phyloP scores from a whole-genome alignment of 2,888 invertebrate species.

The Rotaria sp. region DNA sequence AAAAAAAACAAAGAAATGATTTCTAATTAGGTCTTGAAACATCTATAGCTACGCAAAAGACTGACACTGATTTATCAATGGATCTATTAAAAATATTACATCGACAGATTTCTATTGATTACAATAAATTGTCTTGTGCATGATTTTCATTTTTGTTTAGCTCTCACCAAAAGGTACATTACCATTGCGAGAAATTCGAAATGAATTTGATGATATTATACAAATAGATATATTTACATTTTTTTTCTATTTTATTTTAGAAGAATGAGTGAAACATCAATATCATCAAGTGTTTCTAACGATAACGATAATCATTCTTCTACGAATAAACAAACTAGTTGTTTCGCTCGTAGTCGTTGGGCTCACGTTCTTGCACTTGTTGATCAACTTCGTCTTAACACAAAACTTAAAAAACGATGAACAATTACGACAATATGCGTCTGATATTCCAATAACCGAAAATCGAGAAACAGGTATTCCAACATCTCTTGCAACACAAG shows the following conservation, averaged over 20 bases:
- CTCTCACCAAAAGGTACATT: conserved; percentile 25
- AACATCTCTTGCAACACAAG: background rate
- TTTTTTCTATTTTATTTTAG: background rate
- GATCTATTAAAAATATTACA: conserved; percentile 72
- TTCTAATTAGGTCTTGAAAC: conserved; percentile 54
- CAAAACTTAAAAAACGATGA: background rate
- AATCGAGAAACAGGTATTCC: background rate
- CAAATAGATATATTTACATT: conserved; percentile 64
- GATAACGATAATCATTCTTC: background rate
- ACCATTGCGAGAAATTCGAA: conserved; percentile 45
- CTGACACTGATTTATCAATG: conserved; percentile 68
- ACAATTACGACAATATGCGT: background rate
- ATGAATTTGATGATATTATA: conserved; percentile 63
- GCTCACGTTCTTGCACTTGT: background rate
- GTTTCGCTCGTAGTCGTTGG: background rate
- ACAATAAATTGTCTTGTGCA: no score
- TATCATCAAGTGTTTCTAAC: no score
- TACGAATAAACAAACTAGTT: background rate
- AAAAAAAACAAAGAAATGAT: conserved; percentile 43
- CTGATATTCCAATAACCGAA: background rate
- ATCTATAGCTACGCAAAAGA: conserved; percentile 55
- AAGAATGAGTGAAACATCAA: background rate
- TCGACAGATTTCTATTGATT: conserved; percentile 59
- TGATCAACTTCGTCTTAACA: background rate
- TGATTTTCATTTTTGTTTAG: background rate